phyloP scores from a whole-genome alignment of 2,888 invertebrate species.

The Tethea ocularis region DNA sequence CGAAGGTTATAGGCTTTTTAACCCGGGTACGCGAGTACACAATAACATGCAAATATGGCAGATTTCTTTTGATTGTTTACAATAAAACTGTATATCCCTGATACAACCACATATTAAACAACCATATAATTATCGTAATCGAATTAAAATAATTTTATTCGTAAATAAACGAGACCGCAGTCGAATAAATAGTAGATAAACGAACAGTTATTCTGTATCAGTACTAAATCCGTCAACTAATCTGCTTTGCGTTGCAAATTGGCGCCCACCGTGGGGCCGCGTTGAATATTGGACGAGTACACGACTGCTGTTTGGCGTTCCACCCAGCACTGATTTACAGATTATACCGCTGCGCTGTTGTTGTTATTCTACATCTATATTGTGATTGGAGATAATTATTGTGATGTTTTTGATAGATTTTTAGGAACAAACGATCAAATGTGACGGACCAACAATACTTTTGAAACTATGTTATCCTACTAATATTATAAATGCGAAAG shows the following conservation, averaged over 20 bases:
- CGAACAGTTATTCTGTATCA: conserved; percentile 16
- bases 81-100: not conserved
- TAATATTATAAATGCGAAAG: too few relatives aligned
- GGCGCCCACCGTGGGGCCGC: conserved; percentile 35
- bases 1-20: too few relatives aligned
- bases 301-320: not conserved
- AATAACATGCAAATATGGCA: too few relatives aligned
- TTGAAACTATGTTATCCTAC: too few relatives aligned
- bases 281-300: conserved; percentile 44
- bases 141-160: conserved; percentile 6
- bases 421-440: too few relatives aligned
- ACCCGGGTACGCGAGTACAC: too few relatives aligned
- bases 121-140: not conserved
- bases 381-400: not conserved
- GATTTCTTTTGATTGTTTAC: too few relatives aligned
- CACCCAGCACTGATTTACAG: conserved; percentile 35
- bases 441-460: too few relatives aligned
- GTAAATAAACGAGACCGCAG: not conserved
- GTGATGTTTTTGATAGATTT: not conserved
- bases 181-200: conserved; percentile 5
- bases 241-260: conserved; percentile 47
- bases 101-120: not conserved
- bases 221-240: conserved; percentile 41
- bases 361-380: conserved; percentile 33
- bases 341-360: conserved; percentile 27